phyloP scores from a whole-genome alignment of 2,113 vertebrate genomes.

The Ondatra zibethicus region DNA sequence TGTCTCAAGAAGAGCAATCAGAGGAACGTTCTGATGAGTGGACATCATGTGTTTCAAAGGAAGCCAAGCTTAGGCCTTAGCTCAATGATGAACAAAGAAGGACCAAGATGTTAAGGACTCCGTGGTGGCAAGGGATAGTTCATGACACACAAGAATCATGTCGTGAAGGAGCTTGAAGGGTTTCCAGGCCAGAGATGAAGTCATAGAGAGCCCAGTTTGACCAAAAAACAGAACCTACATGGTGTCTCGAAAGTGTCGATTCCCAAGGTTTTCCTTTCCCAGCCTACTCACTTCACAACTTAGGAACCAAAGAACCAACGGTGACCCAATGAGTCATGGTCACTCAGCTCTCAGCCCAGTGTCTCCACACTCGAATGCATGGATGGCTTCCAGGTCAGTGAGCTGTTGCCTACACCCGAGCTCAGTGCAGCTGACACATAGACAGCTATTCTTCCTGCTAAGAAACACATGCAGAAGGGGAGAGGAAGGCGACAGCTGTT shows the following conservation, averaged over 20 bases:
- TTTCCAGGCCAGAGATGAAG: neutral
- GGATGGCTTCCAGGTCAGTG: neutral
- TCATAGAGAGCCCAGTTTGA: neutral
- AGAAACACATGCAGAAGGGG: slow-evolving; percentile 47
- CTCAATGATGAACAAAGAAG: neutral
- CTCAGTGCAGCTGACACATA: neutral
- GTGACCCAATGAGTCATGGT: neutral
- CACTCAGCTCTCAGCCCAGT: neutral
- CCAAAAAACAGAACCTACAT: neutral
- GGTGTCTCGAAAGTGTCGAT: neutral
- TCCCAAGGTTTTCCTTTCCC: neutral
- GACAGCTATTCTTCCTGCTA: slow-evolving; percentile 64
- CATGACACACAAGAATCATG: neutral
- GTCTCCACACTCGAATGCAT: accelerated
- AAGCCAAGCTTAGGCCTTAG: neutral
- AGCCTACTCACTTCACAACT: neutral
- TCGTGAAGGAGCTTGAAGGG: neutral
- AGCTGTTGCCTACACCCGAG: neutral
- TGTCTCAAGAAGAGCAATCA: neutral
- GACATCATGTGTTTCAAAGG: neutral
- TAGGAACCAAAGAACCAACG: neutral
- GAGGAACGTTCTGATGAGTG: neutral
- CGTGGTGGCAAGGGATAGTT: neutral
- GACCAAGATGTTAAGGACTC: neutral
- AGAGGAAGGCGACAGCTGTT: slow-evolving; percentile 76